Percentiles rank a stretch among this genome's conserved stretches.
phyloP scores from a whole-genome alignment of 2,888 invertebrate genomes.

The Icerya purchasi region DNA sequence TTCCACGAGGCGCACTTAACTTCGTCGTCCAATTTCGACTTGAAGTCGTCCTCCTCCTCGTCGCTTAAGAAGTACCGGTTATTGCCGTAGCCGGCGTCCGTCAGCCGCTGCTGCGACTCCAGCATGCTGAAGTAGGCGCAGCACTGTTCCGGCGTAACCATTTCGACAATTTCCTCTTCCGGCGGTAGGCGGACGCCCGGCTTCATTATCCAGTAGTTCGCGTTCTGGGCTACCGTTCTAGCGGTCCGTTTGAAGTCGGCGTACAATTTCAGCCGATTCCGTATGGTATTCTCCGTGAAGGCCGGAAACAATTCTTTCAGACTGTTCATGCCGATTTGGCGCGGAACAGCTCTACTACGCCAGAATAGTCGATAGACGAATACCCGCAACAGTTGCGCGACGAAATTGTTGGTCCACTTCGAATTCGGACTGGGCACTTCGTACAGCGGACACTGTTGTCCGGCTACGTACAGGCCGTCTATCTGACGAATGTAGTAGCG shows the following conservation, averaged over 20 bases:
- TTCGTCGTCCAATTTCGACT: slow-evolving; percentile 94
- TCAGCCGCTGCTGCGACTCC: slow-evolving; percentile 84
- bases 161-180: slow-evolving; percentile 91
- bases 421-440: slow-evolving; percentile 99
- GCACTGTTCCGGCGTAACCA: slow-evolving; percentile 98
- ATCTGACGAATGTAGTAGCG: slow-evolving; percentile 78
- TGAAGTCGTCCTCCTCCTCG: slow-evolving; percentile 87
- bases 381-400: slow-evolving; percentile 89
- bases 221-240: slow-evolving; percentile 39
- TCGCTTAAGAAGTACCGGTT: slow-evolving; percentile 90
- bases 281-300: slow-evolving; percentile 89
- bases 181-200: slow-evolving; percentile 85
- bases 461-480: slow-evolving; percentile 73
- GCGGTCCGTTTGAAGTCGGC: slow-evolving; percentile 96
- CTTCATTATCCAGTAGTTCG: slow-evolving; percentile 85
- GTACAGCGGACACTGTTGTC: slow-evolving; percentile 87
- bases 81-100: slow-evolving; percentile 87
- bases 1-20: slow-evolving; percentile 98
- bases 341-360: slow-evolving; percentile 78
- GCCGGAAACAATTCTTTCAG: slow-evolving; percentile 93
- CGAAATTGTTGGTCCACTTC: slow-evolving; percentile 91
- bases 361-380: slow-evolving; percentile 95
- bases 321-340: slow-evolving; percentile 94
- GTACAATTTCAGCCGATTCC: slow-evolving; percentile 86
- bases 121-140: slow-evolving; percentile 97